phyloP scores from a whole-genome alignment of 2,797 vertebrate genomes.

The Onychomys arenicola region DNA sequence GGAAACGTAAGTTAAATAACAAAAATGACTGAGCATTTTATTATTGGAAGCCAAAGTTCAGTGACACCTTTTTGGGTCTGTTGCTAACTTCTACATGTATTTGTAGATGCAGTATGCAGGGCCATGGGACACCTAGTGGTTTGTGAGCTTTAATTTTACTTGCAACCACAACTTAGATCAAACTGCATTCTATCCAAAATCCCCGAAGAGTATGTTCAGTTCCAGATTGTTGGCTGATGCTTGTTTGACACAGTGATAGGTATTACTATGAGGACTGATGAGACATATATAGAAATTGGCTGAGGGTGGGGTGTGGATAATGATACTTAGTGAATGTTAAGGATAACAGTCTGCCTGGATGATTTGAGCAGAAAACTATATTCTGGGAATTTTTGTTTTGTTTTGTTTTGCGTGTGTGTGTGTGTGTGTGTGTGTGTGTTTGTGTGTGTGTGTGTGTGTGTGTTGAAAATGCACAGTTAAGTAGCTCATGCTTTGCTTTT shows the following conservation, averaged over 20 bases:
- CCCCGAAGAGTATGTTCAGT: neutral
- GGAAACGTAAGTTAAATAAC: slow-evolving; percentile 26
- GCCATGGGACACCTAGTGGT: too few species aligned
- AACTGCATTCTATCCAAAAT: neutral
- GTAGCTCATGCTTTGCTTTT: too few species aligned
- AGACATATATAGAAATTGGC: neutral
- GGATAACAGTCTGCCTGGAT: too few species aligned
- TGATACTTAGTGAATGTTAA: too few species aligned
- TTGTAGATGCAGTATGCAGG: too few species aligned
- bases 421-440: too few species aligned
- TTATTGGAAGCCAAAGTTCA: neutral
- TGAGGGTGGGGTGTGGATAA: neutral
- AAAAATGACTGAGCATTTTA: neutral
- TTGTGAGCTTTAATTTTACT: too few species aligned
- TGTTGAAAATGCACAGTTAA: too few species aligned
- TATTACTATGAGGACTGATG: neutral
- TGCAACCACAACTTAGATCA: neutral
- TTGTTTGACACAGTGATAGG: neutral
- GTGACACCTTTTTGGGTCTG: neutral
- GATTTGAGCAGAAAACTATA: too few species aligned
- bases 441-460: too few species aligned
- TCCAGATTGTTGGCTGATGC: neutral
- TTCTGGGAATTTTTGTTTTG: too few species aligned
- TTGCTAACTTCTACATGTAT: neutral
- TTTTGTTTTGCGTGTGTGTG: too few species aligned